Evolutionary conservation across 2,888 invertebrate genomes (phyloP), one percentile per base, ranked within the genome.

Genomic region (Cremastinae sp.): DNA sequence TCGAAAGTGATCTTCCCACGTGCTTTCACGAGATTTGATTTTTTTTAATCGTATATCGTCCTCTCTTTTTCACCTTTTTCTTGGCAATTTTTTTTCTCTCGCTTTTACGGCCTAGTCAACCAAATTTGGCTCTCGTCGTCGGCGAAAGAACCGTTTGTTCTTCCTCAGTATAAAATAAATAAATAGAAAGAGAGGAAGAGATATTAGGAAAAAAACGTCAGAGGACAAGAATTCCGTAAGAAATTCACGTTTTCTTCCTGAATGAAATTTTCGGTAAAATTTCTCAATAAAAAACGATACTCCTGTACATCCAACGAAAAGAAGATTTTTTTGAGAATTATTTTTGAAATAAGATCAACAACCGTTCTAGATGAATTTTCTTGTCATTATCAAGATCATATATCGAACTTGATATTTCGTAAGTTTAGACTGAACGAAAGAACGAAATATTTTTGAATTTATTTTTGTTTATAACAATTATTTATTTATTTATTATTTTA

Each of bases 101-200:
- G 20, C n/a, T 41, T 43, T 37, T 3, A n/a, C 47, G 39, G 4
- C 41, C n/a, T 37, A 18, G 49, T 73, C 64, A 58, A 62, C 76
- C 76, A 76, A 76, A 76, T 76, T 73, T 73, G 76, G 76, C 64
- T 51, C 69, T 64, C 64, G 5, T 59, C 72, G 69, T 69, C 39
- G 73, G 68, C 69, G 51, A 51, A 72, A 73, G 68, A 76, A 76
- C 76, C 76, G 76, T 76, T 76, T 49, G 58, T 37, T 47, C 45
- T 68, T 20, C 28, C 61, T 56, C 62, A 10, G 53, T 53, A 12
- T 14, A 18, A 16, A 14, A 10, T 9, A 16, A 45, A 45, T 28
- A 28, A 45, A 18, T 10, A 10, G 37, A 18, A 41, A 39, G n/a
- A 41, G 37, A 1, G 0, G 20, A 43, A 10, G 1, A 16, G 18